These are phyloP conservation scores for Tetragonula carbonaria DNA, from an alignment of 2,888 invertebrate genomes.

Conservation along the genomic window DNA sequence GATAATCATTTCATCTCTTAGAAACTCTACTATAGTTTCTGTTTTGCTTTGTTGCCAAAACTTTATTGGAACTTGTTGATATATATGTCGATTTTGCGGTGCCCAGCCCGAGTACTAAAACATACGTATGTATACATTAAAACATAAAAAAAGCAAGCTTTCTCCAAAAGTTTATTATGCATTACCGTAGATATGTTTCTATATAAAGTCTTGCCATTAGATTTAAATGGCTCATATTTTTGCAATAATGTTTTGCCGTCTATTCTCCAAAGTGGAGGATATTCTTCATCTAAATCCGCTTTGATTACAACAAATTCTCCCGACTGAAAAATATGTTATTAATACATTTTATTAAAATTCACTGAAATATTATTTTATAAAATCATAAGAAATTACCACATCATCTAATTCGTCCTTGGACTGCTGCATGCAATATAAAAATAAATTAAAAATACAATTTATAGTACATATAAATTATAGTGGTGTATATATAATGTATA, in stretches of 20 bases:
- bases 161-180: background rate
- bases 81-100: slow-evolving; percentile 91
- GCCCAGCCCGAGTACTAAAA: slow-evolving; percentile 93
- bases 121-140: background rate
- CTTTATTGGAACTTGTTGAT: slow-evolving; percentile 91
- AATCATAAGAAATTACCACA: slow-evolving; percentile 72
- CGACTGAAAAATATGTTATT: slow-evolving; percentile 86
- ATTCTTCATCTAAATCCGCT: slow-evolving; percentile 91
- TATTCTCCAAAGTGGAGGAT: slow-evolving; percentile 96
- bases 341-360: slow-evolving; percentile 8
- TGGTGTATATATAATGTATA: background rate
- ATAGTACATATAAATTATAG: background rate
- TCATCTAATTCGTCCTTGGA: slow-evolving; percentile 75
- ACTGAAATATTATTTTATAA: background rate
- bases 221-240: slow-evolving; percentile 93
- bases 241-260: slow-evolving; percentile 93
- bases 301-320: slow-evolving; percentile 96
- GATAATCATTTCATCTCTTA: slow-evolving; percentile 89
- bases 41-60: slow-evolving; percentile 90
- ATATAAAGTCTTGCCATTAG: slow-evolving; percentile 92
- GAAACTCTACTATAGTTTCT: slow-evolving; percentile 92
- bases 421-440: slow-evolving; percentile 70
- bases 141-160: background rate
- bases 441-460: slow-evolving; percentile 4
- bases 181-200: slow-evolving; percentile 93